These are phyloP conservation scores for Meriones unguiculatus DNA, from an alignment of 2,113 vertebrate genomes.

Conservation along the genomic window DNA sequence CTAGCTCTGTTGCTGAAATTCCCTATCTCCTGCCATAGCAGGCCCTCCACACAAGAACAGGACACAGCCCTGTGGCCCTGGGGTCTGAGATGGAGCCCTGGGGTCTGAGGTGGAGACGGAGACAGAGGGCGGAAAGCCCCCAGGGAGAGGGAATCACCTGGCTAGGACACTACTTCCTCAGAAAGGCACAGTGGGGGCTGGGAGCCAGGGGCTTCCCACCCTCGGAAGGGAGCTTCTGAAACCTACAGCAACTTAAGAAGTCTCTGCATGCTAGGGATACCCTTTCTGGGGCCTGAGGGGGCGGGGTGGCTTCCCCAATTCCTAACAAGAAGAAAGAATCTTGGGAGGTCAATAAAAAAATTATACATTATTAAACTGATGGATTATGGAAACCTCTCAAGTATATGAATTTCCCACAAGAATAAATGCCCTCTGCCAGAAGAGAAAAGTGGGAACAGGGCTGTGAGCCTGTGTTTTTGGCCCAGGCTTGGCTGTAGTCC, in stretches of 20 bases:
- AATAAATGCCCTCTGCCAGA: not conserved
- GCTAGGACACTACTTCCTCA: slow-evolving; percentile 35
- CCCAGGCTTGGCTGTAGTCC: not conserved
- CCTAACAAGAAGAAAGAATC: not conserved
- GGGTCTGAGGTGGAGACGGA: not conserved
- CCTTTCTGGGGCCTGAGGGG: fast-evolving
- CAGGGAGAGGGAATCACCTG: not conserved
- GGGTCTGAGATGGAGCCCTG: not conserved
- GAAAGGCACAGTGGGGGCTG: not conserved
- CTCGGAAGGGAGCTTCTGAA: not conserved
- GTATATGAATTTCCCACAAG: not conserved
- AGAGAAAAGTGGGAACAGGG: not conserved
- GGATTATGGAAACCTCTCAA: not conserved
- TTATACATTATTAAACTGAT: not conserved
- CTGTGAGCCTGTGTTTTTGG: not conserved
- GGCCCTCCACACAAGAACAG: not conserved
- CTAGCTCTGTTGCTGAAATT: not conserved
- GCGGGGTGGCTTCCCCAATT: not conserved
- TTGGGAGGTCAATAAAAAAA: too few relatives aligned
- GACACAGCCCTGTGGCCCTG: fast-evolving
- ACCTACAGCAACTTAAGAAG: not conserved
- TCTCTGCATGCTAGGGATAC: too few relatives aligned
- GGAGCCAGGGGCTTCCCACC: not conserved
- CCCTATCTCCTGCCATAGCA: fast-evolving
- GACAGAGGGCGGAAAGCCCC: not conserved